Conservation (phyloP, 2,113 vertebrate species). For the Myodes glareolus region DNA sequence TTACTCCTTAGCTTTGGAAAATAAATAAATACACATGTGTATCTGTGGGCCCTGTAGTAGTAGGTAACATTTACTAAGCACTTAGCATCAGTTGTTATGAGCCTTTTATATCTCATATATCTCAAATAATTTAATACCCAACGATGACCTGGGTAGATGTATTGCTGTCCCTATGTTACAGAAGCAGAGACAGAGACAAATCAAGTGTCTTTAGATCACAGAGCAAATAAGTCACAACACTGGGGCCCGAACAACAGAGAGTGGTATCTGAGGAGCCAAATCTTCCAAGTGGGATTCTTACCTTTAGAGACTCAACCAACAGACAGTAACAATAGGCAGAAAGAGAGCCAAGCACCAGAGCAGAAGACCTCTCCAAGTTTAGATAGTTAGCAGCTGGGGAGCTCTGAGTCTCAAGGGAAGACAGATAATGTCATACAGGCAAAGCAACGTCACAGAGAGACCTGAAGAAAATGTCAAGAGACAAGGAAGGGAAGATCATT, state of each 20-base stretch:
- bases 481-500: background rate
- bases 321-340: background rate
- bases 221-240: background rate
- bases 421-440: background rate
- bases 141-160: background rate
- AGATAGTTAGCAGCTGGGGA: background rate
- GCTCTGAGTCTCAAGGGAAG: background rate
- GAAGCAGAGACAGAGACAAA: constrained; percentile 12
- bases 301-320: background rate
- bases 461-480: background rate
- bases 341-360: background rate
- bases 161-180: background rate
- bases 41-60: background rate
- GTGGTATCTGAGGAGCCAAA: background rate
- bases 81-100: background rate
- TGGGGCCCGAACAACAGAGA: background rate
- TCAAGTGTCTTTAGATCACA: background rate
- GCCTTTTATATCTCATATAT: background rate
- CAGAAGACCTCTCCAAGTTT: background rate
- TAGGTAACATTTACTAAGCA: background rate
- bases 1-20: background rate
- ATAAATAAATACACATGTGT: background rate
- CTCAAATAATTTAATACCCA: background rate
- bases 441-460: background rate
- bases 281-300: background rate